Evolutionary conservation across 2,888 invertebrate species (phyloP).

Genomic region (Drosophila crucigera): DNA sequence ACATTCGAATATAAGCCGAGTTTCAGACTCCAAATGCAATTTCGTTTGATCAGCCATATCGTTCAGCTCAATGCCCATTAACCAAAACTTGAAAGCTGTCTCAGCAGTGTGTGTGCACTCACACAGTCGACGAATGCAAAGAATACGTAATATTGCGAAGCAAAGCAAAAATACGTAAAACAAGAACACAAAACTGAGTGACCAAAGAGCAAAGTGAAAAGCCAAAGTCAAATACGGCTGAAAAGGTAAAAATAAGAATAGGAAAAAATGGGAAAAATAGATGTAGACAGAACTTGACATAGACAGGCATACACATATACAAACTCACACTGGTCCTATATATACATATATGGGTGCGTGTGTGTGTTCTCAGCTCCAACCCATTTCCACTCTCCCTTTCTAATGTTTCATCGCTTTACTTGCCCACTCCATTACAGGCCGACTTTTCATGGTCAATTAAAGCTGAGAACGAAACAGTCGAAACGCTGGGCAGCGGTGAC

Average conservation of each 20-base stretch:
- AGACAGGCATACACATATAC: neutral
- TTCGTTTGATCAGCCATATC: neutral
- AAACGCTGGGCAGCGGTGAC: conserved; percentile 86
- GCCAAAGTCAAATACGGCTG: conserved; percentile 14
- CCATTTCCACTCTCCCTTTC: conserved; percentile 9
- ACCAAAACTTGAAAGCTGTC: conserved; percentile 19
- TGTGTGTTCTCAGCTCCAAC: neutral
- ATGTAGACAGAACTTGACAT: conserved; percentile 1
- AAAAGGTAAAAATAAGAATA: neutral
- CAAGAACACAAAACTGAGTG: conserved; percentile 12
- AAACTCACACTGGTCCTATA: neutral
- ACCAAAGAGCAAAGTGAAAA: conserved; percentile 31
- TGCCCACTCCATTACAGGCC: conserved; percentile 84
- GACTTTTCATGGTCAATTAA: conserved; percentile 94
- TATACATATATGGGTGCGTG: neutral
- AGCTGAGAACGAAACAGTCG: conserved; percentile 92
- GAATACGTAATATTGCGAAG: conserved; percentile 22
- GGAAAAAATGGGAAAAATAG: neutral
- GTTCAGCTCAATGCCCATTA: conserved; percentile 19
- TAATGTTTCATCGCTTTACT: conserved; percentile 23
- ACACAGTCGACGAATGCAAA: neutral
- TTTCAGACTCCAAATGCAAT: conserved; percentile 17
- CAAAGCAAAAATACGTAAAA: conserved; percentile 17
- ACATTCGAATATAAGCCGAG: conserved; percentile 22
- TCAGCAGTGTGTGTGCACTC: conserved; percentile 10